Conservation (phyloP, 2,888 invertebrate genomes). For the Agrotis segetum region DNA sequence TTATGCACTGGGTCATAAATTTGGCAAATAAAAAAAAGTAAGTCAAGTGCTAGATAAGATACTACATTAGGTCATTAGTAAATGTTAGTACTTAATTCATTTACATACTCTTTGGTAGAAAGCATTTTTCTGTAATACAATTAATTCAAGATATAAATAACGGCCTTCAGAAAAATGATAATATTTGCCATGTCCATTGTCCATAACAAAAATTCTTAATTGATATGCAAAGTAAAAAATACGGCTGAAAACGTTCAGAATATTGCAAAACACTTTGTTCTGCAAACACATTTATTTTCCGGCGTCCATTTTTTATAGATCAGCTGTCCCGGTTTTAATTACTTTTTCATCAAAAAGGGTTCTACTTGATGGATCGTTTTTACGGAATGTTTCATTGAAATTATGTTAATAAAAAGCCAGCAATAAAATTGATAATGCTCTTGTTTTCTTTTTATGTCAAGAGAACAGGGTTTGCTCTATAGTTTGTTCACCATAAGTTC, state of each 20-base stretch:
- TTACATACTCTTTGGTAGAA: background rate
- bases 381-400: constrained; percentile 31
- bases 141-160: constrained; percentile 12
- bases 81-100: constrained; percentile 3
- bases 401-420: constrained; percentile 33
- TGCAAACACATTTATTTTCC: constrained; percentile 49
- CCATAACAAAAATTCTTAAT: constrained; percentile 24
- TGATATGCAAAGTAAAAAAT: constrained; percentile 48
- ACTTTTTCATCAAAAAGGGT: constrained; percentile 52
- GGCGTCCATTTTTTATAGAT: constrained; percentile 36
- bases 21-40: constrained; percentile 21
- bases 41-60: constrained; percentile 36
- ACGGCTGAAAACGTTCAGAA: constrained; percentile 20
- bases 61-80: constrained; percentile 8
- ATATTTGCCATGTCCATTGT: constrained; percentile 9
- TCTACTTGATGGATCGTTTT: constrained; percentile 51
- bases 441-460: constrained; percentile 26
- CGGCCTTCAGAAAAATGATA: background rate
- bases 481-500: constrained; percentile 17
- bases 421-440: constrained; percentile 37
- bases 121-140: background rate
- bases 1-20: constrained; percentile 27
- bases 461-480: constrained; percentile 11
- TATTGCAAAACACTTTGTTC: constrained; percentile 51
- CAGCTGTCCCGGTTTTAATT: constrained; percentile 48